Base-by-base conservation (phyloP, 2,888 invertebrate species). In the Chrysolina oricalcia region DNA sequence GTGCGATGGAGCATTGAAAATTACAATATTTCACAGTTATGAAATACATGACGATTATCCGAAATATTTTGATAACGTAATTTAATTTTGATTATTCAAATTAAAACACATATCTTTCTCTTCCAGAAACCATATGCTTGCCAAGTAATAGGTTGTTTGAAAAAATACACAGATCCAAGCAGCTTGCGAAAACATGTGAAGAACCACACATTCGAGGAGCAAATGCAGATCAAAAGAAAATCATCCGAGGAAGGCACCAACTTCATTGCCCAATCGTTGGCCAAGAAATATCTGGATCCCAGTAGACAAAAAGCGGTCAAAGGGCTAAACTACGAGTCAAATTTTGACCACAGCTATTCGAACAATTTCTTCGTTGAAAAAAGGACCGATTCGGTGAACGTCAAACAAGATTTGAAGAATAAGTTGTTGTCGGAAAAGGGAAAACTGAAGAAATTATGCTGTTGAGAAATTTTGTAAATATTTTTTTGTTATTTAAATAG, bases 81-180 rank as follows among this genome's bases (percentile, higher is more conserved):
- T n/a, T n/a, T n/a, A 35, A 35, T 35, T 35, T 6, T 35, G 35
- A 35, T 6, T 35, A 40, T 72, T 43, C 62, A 11, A 41, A 53
- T 71, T 48, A 0, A 0, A 66, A 50, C 11, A 69, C 11, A 27
- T 69, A 71, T 48, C 64, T 73, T 66, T 74, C 27, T 66, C 17
- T 89, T 89, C 43, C 90, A 98, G 95, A 96, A 97, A 89, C 98
- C 98, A 0, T 98, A 97, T 88, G 96, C 96, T 0, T 98, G 98
- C 83, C 96, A 96, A 83, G 93, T 96, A 19, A 89, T 91, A 0
- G 97, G 97, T 1, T 98, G 98, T 86, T 93, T 92, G 8, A 98
- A 98, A 88, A 93, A 97, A 48, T 98, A 98, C 90, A 98, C 98
- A 0, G 98, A 98, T 87, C 98, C 98, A 0, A 97, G 97, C 70